A percentile compares a stretch with the other conserved stretches of the same genome.
Conservation (phyloP, 2,888 invertebrate species). For the Drosophila formosana region DNA sequence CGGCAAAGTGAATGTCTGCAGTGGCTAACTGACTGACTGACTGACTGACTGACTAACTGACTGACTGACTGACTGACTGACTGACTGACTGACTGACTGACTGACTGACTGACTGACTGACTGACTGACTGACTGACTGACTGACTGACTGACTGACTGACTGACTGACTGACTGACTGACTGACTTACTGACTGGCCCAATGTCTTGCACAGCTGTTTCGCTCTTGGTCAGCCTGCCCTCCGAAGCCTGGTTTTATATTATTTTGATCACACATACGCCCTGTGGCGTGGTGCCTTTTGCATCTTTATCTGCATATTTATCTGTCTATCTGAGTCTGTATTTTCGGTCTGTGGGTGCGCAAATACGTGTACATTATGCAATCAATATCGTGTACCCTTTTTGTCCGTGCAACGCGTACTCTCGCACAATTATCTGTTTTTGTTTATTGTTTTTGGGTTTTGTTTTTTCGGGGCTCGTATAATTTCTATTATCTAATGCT, state of each 20-base stretch:
- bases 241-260: slow-evolving; percentile 13
- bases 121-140: slow-evolving; percentile 52
- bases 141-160: slow-evolving; percentile 47
- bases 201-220: slow-evolving; percentile 37
- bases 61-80: slow-evolving; percentile 48
- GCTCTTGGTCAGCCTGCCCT: slow-evolving; percentile 12
- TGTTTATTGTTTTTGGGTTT: slow-evolving; percentile 45
- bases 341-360: slow-evolving; percentile 55
- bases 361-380: slow-evolving; percentile 52
- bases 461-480: slow-evolving; percentile 39
- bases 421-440: slow-evolving; percentile 60
- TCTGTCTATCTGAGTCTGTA: slow-evolving; percentile 32
- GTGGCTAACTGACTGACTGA: slow-evolving; percentile 42
- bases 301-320: slow-evolving; percentile 12
- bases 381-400: slow-evolving; percentile 54
- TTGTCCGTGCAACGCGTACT: slow-evolving; percentile 40
- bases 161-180: slow-evolving; percentile 50
- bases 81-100: slow-evolving; percentile 49
- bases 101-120: slow-evolving; percentile 40
- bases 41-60: slow-evolving; percentile 50
- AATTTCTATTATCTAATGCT: slow-evolving; percentile 66
- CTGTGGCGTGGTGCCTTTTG: slow-evolving; percentile 27
- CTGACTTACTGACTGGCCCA: slow-evolving; percentile 44
- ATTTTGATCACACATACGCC: slow-evolving; percentile 46
- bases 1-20: slow-evolving; percentile 68